These are phyloP conservation scores for Tetranychus piercei DNA, from an alignment of 2,888 invertebrate genomes.

Conservation along the genomic window DNA sequence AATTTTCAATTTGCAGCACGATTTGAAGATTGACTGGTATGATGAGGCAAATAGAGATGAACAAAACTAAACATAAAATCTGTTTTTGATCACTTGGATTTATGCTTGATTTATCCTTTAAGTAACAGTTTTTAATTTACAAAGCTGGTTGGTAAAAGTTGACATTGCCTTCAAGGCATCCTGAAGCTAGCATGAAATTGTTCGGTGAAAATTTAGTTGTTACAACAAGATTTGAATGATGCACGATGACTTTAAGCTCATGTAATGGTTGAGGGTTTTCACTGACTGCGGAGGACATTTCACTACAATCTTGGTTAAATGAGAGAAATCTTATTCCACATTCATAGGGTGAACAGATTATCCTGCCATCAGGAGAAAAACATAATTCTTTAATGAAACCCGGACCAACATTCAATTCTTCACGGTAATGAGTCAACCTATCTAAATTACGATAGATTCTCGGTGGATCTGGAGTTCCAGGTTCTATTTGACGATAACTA, in stretches of 20 bases:
- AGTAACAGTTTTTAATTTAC: background rate
- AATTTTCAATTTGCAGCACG: too few relatives aligned
- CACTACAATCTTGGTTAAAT: constrained; percentile 55
- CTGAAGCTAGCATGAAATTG: constrained; percentile 67
- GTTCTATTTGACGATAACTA: constrained; percentile 10
- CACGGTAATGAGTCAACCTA: constrained; percentile 58
- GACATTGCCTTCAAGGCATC: constrained; percentile 69
- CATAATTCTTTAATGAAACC: constrained; percentile 83
- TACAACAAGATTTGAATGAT: constrained; percentile 64
- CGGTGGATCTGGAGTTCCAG: constrained; percentile 28
- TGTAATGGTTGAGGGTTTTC: constrained; percentile 38
- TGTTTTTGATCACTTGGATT: too few relatives aligned
- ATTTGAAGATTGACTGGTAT: too few relatives aligned
- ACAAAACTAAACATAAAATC: too few relatives aligned
- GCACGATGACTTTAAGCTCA: constrained; percentile 50
- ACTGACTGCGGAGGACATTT: constrained; percentile 48
- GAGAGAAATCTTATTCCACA: constrained; percentile 66
- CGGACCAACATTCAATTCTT: constrained; percentile 70
- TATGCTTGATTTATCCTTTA: too few relatives aligned
- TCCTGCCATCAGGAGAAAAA: constrained; percentile 69
- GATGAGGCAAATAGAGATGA: too few relatives aligned
- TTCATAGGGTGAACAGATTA: constrained; percentile 74
- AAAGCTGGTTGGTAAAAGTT: constrained; percentile 63
- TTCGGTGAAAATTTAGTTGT: constrained; percentile 75
- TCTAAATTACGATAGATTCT: constrained; percentile 50